Evolutionary conservation across 2,888 invertebrate species (phyloP), one percentile per base, ranked within the genome.

Genomic region (Odontocolon sp.): DNA sequence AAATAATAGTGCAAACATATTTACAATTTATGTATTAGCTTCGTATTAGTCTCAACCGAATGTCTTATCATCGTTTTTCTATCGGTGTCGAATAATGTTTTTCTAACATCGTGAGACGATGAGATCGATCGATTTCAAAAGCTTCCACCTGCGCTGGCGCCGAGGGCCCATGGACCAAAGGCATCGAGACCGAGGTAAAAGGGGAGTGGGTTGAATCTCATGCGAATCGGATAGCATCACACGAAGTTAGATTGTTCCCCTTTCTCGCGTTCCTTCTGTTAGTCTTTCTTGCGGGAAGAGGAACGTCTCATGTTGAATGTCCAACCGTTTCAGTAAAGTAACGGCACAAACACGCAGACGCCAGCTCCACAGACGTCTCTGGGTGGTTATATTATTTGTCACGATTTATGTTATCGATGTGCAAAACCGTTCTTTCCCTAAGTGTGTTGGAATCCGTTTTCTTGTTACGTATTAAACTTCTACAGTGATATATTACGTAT

Each of bases 361-460:
- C 18, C 42, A 31, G 38, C 52, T n/a, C 16, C 31, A 16, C 36
- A 31, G 21, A 40, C 23, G 47, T 66, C 66, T 59, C 18, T 70
- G 36, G 57, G 47, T 64, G 69, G 52, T 70, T 70, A 69, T 70
- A 64, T 70, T 75, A 75, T 70, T 75, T 75, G 75, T 75, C 75
- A 70, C 69, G 70, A 75, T 75, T 75, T 75, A 70, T 70, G 69
- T 70, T 70, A 75, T 75, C 64, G 75, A 75, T 52, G 59, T 42
- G 26, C 33, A 42, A 64, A 16, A 40, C 36, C 40, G 16, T 70
- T 47, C 33, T 28, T 28, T 52, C 45, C 50, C 11, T 64, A 59
- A 63, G 36, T 52, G 26, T 57, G 50, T 36, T 33, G 36, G 26
- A 47, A 36, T 14, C 23, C 26, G 3, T 9, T 50, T 50, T n/a